Evolutionary conservation across 2,113 vertebrate genomes (phyloP).

Genomic region (Pungitius pungitius): DNA sequence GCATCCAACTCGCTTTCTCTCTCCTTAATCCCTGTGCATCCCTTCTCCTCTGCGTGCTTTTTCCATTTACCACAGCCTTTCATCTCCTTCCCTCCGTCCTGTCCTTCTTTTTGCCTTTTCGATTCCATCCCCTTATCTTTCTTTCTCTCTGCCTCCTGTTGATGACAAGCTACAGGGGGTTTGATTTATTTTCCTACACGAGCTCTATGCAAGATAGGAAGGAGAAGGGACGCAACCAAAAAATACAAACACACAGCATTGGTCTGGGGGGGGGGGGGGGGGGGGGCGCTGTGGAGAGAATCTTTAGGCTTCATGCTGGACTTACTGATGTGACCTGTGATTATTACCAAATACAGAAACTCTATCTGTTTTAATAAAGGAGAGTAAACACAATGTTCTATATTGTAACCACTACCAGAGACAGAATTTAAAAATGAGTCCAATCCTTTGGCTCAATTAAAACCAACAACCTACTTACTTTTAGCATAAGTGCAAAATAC

Average conservation of each 20-base stretch:
- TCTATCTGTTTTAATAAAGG: background rate
- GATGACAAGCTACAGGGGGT: constrained; percentile 26
- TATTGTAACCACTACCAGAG: background rate
- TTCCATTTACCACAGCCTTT: constrained; percentile 42
- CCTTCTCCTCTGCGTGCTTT: constrained; percentile 28
- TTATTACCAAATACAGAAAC: constrained; percentile 18
- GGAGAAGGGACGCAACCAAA: constrained; percentile 21
- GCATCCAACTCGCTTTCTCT: constrained; percentile 24
- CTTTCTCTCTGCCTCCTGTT: constrained; percentile 25
- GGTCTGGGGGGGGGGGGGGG: too few relatives aligned
- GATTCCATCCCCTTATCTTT: constrained; percentile 23
- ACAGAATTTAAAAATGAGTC: constrained; percentile 9
- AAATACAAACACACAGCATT: constrained; percentile 15
- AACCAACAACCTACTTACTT: constrained; percentile 22
- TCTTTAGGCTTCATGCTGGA: constrained; percentile 6
- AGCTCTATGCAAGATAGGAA: constrained; percentile 12
- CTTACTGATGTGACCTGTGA: background rate
- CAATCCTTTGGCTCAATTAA: constrained; percentile 12
- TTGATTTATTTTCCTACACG: constrained; percentile 19
- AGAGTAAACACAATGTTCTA: background rate
- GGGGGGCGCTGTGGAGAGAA: constrained; percentile 6
- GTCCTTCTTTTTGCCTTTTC: constrained; percentile 10
- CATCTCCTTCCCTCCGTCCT: constrained; percentile 29
- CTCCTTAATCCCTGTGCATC: constrained; percentile 32
- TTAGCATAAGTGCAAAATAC: background rate